Evolutionary conservation across 2,113 vertebrate genomes (phyloP).

Genomic region (Prunella himalayana): DNA sequence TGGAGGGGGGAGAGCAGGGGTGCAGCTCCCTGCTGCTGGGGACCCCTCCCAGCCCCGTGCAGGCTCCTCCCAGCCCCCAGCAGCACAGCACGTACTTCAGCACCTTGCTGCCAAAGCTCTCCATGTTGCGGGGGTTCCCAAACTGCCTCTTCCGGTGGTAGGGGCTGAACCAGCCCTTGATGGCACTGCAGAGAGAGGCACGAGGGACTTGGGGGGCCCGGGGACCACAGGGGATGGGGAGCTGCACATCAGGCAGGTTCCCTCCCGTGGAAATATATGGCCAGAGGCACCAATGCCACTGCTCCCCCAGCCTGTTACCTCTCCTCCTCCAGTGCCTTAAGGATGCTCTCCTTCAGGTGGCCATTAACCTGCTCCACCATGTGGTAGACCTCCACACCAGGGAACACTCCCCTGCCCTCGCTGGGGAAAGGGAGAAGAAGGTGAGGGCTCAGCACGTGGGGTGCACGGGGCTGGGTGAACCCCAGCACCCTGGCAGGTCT

Average conservation of each 20-base stretch:
- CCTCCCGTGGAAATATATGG: rapidly evolving
- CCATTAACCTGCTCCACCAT: constrained; percentile 68
- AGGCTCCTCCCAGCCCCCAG: neutral
- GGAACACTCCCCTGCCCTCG: constrained; percentile 65
- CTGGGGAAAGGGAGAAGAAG: constrained; percentile 7
- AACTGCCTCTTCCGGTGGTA: constrained; percentile 74
- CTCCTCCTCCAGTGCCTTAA: constrained; percentile 50
- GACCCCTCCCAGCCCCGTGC: rapidly evolving
- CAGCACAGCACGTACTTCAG: constrained; percentile 70
- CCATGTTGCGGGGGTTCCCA: constrained; percentile 76
- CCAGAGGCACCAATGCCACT: rapidly evolving
- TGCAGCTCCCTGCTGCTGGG: neutral
- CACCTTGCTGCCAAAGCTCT: constrained; percentile 61
- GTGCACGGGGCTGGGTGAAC: neutral
- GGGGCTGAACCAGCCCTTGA: constrained; percentile 72
- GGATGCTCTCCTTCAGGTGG: constrained; percentile 62
- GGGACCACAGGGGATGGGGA: neutral
- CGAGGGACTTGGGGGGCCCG: rapidly evolving
- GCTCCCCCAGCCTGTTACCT: neutral
- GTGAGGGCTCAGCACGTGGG: rapidly evolving
- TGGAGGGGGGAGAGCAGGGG: neutral
- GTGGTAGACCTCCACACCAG: constrained; percentile 70
- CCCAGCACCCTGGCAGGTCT: rapidly evolving
- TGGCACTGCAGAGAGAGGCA: constrained; percentile 37
- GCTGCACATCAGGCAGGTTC: neutral